Conservation (phyloP, 1,140 invertebrate genomes). For the Phocides pigmalion region DNA sequence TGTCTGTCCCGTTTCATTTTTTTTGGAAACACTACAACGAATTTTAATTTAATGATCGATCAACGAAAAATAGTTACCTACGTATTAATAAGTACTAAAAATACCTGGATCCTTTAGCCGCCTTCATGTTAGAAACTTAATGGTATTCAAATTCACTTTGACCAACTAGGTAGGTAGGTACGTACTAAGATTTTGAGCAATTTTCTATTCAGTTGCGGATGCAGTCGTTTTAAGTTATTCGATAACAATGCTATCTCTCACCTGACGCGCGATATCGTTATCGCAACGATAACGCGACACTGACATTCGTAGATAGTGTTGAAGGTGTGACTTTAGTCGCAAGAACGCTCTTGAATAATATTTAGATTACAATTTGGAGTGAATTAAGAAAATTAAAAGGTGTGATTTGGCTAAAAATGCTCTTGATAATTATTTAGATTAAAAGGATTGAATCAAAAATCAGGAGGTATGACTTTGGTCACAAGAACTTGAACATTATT, state of each 20-base stretch:
- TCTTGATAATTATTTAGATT: no score
- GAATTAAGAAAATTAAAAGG: no score
- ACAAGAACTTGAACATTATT: no score
- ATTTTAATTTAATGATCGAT: no score
- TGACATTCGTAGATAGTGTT: conserved; percentile 37
- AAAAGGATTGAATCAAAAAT: no score
- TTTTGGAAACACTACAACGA: no score
- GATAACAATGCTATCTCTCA: conserved; percentile 41
- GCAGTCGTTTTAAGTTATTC: conserved; percentile 31
- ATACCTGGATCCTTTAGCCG: not conserved
- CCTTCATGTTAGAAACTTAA: no score
- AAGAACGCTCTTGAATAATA: not conserved
- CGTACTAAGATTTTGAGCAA: conserved; percentile 13
- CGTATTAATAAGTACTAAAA: not conserved
- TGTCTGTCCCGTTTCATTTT: no score
- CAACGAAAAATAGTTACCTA: no score
- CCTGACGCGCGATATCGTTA: conserved; percentile 42
- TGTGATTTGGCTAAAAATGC: no score
- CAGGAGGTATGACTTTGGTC: no score
- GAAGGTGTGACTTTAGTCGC: conserved; percentile 33
- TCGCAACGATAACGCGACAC: conserved; percentile 36
- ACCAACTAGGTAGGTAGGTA: not conserved
- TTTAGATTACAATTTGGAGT: not conserved
- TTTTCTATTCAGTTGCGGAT: conserved; percentile 17
- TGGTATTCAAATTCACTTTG: conserved; percentile 1